Conservation (phyloP, 2,113 vertebrate species). For the Chloropsis hardwickii region DNA sequence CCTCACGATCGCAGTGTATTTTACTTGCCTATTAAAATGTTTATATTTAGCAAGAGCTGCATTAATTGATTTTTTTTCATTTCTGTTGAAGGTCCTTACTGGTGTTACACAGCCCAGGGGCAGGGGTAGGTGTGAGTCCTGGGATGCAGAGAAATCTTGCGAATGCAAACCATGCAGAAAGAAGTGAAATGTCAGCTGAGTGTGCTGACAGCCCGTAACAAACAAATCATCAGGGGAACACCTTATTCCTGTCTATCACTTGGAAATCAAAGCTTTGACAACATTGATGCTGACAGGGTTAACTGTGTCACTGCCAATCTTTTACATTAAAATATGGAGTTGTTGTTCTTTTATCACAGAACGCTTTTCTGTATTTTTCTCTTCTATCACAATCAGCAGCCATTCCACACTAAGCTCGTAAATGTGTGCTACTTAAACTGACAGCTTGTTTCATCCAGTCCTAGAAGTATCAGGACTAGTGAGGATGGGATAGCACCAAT, state of each 20-base stretch:
- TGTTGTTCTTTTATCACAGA: not conserved
- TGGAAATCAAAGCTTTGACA: not conserved
- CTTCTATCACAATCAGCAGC: not conserved
- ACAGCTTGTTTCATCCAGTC: not conserved
- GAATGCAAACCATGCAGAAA: not conserved
- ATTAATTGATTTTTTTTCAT: not conserved
- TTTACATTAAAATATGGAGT: not conserved
- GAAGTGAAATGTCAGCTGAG: not conserved
- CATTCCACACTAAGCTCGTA: not conserved
- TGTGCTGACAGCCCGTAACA: not conserved
- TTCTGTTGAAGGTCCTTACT: not conserved
- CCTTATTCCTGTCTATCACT: not conserved
- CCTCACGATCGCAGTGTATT: rapidly evolving
- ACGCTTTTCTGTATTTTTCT: not conserved
- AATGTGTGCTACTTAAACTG: not conserved
- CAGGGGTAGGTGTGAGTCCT: not conserved
- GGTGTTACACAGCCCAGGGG: not conserved
- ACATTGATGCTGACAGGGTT: not conserved
- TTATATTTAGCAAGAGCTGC: not conserved
- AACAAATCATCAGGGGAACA: not conserved
- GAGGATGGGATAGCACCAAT: not conserved
- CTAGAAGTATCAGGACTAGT: not conserved
- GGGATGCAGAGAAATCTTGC: not conserved
- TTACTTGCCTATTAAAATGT: not conserved
- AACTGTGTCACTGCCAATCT: not conserved